A percentile compares a stretch with the other conserved stretches of the same genome.
Evolutionary conservation across 2,888 invertebrate genomes (phyloP).

Genomic region (Sthenelais limicola): DNA sequence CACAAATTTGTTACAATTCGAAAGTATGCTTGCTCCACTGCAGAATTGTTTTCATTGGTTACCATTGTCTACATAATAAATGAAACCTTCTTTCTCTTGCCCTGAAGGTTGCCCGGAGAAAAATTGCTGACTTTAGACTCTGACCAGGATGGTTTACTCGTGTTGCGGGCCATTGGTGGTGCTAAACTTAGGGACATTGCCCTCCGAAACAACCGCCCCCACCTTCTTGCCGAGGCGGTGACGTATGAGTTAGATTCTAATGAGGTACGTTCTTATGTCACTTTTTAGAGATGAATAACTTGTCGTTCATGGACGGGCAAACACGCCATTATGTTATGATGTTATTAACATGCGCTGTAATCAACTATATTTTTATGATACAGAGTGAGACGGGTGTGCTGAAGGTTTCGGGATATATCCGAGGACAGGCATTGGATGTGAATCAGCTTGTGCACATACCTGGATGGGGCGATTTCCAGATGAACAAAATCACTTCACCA

Average conservation of each 20-base stretch:
- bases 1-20: no score
- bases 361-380: not conserved
- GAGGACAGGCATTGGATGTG: conserved; percentile 87
- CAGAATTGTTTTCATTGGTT: no score
- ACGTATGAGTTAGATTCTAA: conserved; percentile 75
- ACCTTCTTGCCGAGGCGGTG: conserved; percentile 86
- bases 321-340: no score
- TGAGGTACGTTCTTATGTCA: conserved; percentile 12
- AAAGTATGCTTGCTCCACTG: no score
- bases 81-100: no score
- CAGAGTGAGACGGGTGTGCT: conserved; percentile 62
- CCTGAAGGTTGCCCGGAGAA: conserved; percentile 79
- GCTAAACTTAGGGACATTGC: conserved; percentile 85
- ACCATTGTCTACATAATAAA: no score
- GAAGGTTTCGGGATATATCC: conserved; percentile 87
- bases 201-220: conserved; percentile 85
- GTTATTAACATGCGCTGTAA: no score
- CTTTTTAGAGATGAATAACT: not conserved
- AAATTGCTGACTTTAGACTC: conserved; percentile 86
- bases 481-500: conserved; percentile 80
- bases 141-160: conserved; percentile 77
- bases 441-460: conserved; percentile 92
- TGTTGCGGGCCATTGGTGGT: conserved; percentile 83
- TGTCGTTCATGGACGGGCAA: no score
- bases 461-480: conserved; percentile 94